Base-by-base conservation (phyloP, 2,888 invertebrate species). In the Theretra japonica region DNA sequence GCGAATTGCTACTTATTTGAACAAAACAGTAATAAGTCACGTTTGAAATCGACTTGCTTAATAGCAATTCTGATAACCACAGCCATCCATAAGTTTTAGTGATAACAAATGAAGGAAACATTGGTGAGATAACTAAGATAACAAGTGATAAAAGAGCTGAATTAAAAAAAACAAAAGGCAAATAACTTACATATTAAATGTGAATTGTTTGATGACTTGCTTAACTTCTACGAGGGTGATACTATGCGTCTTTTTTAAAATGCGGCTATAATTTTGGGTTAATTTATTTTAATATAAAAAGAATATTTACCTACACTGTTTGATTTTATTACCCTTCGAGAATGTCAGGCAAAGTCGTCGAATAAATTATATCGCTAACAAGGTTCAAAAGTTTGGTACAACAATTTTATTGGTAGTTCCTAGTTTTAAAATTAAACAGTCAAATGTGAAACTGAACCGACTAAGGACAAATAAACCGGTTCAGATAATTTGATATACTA, bases 71-170 rank as follows among this genome's bases (percentile, higher is more conserved):
- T 23, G 78, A 80, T 82, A 82, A 78, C 74, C 72, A 76, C 77
- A 76, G 75, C 73, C 77, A 75, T 79, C 79, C 79, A 76, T 78
- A 72, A 75, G 75, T 79, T 76, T 81, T 83, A 85, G 82, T 82
- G 76, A 74, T 79, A 79, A 76, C 76, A 80, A 83, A 78, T 82
- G 78, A 84, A 85, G 81, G 80, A 83, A 81, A 82, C 80, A 82
- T 77, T 75, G 74, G 74, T 73, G 75, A 82, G 83, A 85, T 86
- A 87, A 70, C 72, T 74, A 72, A 58, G 80, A 80, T 80, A 80
- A 77, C 60, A 75, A 57, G 30, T 72, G 78, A 80, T 82, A 78
- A 75, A 6, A 62, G 33, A 62, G 23, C 62, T 23, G 33, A 70
- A 56, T 30, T 30, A 50, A 68, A 70, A 60, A 48, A 41, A 48